Conservation (phyloP, 1,140 invertebrate genomes). For the Agrilus planipennis region DNA sequence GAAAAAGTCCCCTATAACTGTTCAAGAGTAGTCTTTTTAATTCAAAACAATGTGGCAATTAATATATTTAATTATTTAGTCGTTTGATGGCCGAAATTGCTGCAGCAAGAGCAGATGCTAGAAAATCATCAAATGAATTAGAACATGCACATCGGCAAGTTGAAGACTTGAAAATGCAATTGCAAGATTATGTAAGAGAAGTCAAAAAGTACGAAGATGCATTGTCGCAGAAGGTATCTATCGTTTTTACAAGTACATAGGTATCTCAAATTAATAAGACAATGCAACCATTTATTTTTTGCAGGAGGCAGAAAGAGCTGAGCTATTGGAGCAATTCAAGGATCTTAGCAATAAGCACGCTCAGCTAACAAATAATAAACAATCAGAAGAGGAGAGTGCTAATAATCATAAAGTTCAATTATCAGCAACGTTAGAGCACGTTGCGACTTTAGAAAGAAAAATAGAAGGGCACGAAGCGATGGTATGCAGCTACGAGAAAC, state of each 20-base stretch:
- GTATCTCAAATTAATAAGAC: not conserved
- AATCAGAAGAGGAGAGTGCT: conserved; percentile 56
- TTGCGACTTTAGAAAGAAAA: conserved; percentile 40
- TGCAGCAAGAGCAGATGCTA: conserved; percentile 36
- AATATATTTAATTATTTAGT: no score
- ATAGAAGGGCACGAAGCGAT: conserved; percentile 39
- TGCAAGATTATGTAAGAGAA: conserved; percentile 61
- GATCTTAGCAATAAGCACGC: conserved; percentile 57
- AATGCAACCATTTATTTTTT: conserved; percentile 6
- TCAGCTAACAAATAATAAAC: conserved; percentile 57
- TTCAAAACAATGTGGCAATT: no score
- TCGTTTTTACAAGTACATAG: not conserved
- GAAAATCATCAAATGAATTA: conserved; percentile 43
- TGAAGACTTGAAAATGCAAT: conserved; percentile 51
- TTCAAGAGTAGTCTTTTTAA: no score
- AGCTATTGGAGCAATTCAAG: conserved; percentile 60
- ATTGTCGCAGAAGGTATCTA: conserved; percentile 46
- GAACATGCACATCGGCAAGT: conserved; percentile 50
- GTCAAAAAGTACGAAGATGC: conserved; percentile 56
- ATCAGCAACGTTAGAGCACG: conserved; percentile 38
- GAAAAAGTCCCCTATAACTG: not conserved
- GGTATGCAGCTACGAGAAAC: conserved; percentile 41
- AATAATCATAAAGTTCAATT: conserved; percentile 45
- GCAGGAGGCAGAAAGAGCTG: conserved; percentile 54
- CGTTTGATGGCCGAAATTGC: conserved; percentile 52